Percentiles rank a stretch among this genome's conserved stretches.
phyloP scores from a whole-genome alignment of 2,113 vertebrate genomes.

The Calyptommatus sinebrachiatus region DNA sequence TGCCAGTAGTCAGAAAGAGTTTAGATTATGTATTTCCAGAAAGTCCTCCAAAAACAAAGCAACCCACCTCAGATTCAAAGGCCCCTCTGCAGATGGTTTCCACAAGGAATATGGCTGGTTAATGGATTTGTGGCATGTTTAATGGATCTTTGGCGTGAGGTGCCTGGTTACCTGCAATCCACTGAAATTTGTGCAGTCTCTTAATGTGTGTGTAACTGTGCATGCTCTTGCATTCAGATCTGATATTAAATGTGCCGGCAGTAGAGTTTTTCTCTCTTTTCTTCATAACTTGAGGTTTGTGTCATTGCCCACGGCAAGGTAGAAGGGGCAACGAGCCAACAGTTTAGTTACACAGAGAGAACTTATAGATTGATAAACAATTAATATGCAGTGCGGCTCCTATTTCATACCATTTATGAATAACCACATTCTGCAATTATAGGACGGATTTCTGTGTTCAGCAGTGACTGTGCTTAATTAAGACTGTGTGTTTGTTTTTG shows the following conservation, averaged over 20 bases:
- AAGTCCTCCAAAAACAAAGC: neutral
- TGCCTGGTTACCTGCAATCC: neutral
- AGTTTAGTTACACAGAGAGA: constrained; percentile 6
- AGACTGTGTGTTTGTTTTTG: neutral
- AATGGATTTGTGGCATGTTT: constrained; percentile 1
- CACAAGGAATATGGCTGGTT: neutral
- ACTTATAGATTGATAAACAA: constrained; percentile 7
- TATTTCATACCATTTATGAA: neutral
- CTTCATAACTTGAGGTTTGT: constrained; percentile 12
- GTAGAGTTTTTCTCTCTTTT: constrained; percentile 6
- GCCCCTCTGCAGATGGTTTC: neutral
- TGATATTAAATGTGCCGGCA: constrained; percentile 10
- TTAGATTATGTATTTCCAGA: neutral
- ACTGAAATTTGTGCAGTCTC: neutral
- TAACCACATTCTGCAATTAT: neutral
- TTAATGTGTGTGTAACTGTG: neutral
- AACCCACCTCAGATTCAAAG: neutral
- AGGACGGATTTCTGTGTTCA: neutral
- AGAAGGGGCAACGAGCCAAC: constrained; percentile 10
- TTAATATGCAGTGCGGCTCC: neutral
- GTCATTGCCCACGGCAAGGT: constrained; percentile 27
- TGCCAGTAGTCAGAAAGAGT: neutral
- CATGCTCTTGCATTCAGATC: constrained; percentile 25
- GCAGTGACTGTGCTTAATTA: neutral
- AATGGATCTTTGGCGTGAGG: constrained; percentile 5